Base-by-base conservation (phyloP, 2,888 invertebrate genomes). In the Sarcophaga caerulescens region DNA sequence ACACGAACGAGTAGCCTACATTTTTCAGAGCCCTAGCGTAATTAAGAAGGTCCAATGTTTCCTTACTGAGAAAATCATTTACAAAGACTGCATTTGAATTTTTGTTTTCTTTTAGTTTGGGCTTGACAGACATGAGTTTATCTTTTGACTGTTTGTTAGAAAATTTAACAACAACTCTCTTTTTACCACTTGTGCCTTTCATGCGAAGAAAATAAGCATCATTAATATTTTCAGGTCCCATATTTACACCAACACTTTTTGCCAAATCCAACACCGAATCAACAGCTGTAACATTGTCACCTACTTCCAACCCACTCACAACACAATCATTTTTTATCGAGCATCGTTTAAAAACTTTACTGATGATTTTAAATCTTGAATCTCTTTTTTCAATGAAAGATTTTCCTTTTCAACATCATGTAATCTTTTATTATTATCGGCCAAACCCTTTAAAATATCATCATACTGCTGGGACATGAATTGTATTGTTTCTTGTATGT, bases 321-420 rank as follows among this genome's bases (percentile, higher is more conserved):
- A 73, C 62, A 19, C 45, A 73, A n/a, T 69, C 0, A 6, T 69
- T 69, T 35, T 52, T 69, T 6, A 52, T 23, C 52, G 11, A 12
- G 3, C 52, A 52, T 69, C 52, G 14, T 69, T 69, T 12, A 52
- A 8, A 23, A 52, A 12, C 12, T 69, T 69, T 35, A 52, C 23
- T 21, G 69, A 71, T 12, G 52, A 10, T 69, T 69, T 69, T 69
- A 69, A 52, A 23, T 52, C 6, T 19, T 23, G 5, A 21, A 69
- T 69, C 21, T 69, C 69, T 10, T 52, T 35, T 69, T 52, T 69
- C n/a, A 69, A 21, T 12, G 23, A 23, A 35, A 19, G 47, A 52
- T 57, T 69, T 21, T 44, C 45, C 8, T 68, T 68, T 45, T 44
- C 17, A 12, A 52, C 21, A n/a, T 68, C 23, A 45, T n/a, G 1